These are phyloP conservation scores for Meleagris gallopavo DNA, from an alignment of 2,113 vertebrate genomes.

Conservation along the genomic window DNA sequence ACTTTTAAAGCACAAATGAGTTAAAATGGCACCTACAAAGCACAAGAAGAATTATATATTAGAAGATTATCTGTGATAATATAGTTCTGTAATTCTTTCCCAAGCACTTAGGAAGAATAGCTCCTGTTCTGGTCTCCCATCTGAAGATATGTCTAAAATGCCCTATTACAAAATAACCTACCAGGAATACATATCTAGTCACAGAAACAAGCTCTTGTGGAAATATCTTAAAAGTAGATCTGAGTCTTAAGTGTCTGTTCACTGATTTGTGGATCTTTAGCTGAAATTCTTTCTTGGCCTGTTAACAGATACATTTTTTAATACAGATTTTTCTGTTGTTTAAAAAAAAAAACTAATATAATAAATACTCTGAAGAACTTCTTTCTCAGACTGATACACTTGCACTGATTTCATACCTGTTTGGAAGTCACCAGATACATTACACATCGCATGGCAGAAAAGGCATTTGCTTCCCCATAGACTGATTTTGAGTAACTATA, in stretches of 20 bases:
- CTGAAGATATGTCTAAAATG: not conserved
- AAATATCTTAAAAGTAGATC: not conserved
- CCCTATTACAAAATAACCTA: not conserved
- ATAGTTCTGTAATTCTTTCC: not conserved
- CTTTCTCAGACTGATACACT: not conserved
- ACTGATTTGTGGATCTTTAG: not conserved
- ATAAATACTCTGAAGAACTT: not conserved
- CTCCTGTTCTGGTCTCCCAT: not conserved
- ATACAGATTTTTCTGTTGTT: conserved; percentile 9
- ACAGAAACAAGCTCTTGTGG: not conserved
- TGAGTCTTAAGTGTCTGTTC: not conserved
- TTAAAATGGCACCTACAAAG: not conserved
- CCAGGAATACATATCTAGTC: not conserved
- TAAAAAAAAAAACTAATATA: not conserved
- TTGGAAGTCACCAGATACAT: not conserved
- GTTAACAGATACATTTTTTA: not conserved
- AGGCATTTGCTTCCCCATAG: not conserved
- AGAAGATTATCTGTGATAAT: not conserved
- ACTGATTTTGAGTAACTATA: not conserved
- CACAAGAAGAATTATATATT: not conserved
- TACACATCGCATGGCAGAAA: not conserved
- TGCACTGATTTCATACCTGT: not conserved
- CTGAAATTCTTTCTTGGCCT: not conserved
- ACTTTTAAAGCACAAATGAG: not conserved
- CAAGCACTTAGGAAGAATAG: not conserved